A percentile compares a stretch with the other conserved stretches of the same genome.
phyloP scores from a whole-genome alignment of 2,888 invertebrate genomes.

The Acanthosepion pharaonis region DNA sequence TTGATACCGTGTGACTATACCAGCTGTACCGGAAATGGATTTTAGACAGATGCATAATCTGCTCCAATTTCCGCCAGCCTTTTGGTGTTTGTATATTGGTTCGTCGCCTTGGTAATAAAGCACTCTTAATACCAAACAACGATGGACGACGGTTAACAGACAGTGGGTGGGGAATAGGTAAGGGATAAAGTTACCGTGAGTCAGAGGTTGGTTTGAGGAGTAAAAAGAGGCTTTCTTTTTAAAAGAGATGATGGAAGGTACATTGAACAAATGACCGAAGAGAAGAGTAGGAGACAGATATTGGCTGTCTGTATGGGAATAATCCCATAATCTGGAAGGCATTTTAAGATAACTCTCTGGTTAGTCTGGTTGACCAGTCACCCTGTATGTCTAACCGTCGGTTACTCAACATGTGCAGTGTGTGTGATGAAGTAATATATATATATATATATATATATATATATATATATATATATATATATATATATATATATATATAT shows the following conservation, averaged over 20 bases:
- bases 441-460: no score
- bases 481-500: no score
- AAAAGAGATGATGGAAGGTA: neutral
- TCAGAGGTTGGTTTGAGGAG: neutral
- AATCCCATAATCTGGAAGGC: neutral
- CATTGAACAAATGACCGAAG: neutral
- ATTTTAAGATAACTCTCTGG: neutral
- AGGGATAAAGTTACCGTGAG: neutral
- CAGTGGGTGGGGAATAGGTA: neutral
- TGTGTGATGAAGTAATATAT: no score
- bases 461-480: no score
- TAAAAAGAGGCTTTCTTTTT: neutral
- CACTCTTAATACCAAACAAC: neutral
- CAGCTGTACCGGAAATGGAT: constrained; percentile 21
- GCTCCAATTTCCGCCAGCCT: neutral
- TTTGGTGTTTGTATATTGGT: neutral
- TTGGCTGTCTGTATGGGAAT: neutral
- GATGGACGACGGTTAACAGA: neutral
- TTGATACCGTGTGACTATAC: neutral
- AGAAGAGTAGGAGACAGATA: neutral
- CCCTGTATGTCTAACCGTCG: neutral
- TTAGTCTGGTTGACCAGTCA: neutral
- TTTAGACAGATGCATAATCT: constrained; percentile 33
- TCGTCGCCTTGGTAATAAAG: constrained; percentile 15
- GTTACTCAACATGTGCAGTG: no score